A percentile compares a stretch with the other conserved stretches of the same genome.
Conservation (phyloP, 2,797 vertebrate genomes). For the Coreius guichenoti region DNA sequence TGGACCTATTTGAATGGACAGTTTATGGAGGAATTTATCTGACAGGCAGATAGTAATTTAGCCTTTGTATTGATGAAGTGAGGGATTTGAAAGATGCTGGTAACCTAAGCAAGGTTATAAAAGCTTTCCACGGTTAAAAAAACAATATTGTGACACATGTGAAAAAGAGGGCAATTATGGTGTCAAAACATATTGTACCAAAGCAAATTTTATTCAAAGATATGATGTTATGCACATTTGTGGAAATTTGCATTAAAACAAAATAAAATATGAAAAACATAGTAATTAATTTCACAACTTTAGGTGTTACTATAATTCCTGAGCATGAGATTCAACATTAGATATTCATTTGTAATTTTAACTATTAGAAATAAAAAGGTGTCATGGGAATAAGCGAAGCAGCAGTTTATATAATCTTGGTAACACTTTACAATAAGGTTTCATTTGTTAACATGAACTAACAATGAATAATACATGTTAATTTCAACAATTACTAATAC, state of each 20-base stretch:
- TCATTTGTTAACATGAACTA: neutral
- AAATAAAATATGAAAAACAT: neutral
- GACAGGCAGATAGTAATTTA: slow-evolving; percentile 1
- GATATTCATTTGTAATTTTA: neutral
- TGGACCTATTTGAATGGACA: slow-evolving; percentile 2
- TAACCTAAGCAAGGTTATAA: neutral
- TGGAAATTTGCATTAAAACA: neutral
- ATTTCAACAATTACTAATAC: neutral
- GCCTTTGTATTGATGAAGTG: neutral
- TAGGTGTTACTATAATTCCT: neutral
- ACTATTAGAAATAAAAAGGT: neutral
- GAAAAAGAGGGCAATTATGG: neutral
- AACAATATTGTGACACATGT: neutral
- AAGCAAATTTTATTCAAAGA: neutral
- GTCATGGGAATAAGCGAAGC: neutral
- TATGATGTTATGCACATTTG: neutral
- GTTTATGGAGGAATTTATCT: neutral
- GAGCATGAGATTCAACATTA: neutral
- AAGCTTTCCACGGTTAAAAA: neutral
- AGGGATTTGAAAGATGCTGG: neutral
- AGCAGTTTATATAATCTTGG: neutral
- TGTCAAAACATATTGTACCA: neutral
- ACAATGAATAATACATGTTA: neutral
- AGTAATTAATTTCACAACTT: neutral
- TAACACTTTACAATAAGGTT: neutral